These are phyloP conservation scores for Notolepis coatsorum DNA, from an alignment of 2,797 vertebrate genomes.

Conservation along the genomic window DNA sequence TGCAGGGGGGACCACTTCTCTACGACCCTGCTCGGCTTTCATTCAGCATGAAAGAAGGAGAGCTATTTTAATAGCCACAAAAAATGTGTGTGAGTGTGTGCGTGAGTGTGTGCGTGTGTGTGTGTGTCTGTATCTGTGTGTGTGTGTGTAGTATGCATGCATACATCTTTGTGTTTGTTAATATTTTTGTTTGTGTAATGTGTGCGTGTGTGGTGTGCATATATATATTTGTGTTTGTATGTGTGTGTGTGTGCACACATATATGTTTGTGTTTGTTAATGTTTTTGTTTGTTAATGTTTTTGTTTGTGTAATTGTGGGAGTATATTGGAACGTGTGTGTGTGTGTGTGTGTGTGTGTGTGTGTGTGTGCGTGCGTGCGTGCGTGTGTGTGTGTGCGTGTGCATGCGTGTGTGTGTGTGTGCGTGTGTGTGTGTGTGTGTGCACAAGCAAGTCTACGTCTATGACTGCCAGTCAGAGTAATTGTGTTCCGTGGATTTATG, in stretches of 20 bases:
- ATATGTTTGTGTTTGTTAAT: background rate
- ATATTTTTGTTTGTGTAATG: background rate
- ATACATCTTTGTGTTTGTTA: background rate
- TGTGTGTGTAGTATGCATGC: background rate
- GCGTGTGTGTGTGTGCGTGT: background rate
- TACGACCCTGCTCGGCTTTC: background rate
- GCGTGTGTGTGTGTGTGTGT: background rate
- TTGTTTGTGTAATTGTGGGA: background rate
- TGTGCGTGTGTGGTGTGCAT: background rate
- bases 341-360: background rate
- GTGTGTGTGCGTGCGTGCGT: conserved; percentile 1
- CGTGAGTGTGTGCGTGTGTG: conserved; percentile 9
- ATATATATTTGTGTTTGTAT: conserved; percentile 1
- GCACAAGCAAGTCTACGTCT: background rate
- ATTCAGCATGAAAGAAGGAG: conserved; percentile 17
- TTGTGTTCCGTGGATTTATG: conserved; percentile 38
- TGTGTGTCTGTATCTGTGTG: background rate
- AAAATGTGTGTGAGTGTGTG: background rate
- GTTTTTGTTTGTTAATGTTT: background rate
- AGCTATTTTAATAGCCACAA: background rate
- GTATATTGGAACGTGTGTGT: too few species aligned
- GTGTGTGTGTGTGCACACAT: background rate
- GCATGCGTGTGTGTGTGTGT: background rate
- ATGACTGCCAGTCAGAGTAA: conserved; percentile 46
- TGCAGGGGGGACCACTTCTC: background rate